Percentiles rank a stretch among this genome's conserved stretches.
These are phyloP conservation scores for Chaunax sp. DNA, from an alignment of 2,797 vertebrate genomes.

Conservation along the genomic window DNA sequence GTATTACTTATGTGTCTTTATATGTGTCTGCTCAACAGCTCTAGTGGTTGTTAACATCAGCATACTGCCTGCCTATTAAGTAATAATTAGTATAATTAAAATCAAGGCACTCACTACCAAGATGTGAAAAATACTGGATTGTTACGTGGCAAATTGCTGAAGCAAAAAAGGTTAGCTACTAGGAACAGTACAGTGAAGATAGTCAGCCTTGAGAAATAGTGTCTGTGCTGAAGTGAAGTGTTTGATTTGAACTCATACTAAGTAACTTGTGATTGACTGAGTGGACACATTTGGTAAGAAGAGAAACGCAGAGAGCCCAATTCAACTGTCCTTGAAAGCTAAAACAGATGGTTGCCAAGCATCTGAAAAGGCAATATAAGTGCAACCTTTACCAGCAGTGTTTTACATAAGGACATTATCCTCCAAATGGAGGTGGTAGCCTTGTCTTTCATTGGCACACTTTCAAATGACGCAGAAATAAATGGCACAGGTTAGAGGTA, in stretches of 20 bases:
- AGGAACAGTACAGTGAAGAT: too few relatives aligned
- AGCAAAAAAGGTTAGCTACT: too few relatives aligned
- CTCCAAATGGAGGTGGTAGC: neutral
- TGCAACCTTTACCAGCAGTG: constrained; percentile 8
- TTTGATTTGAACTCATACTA: constrained; percentile 32
- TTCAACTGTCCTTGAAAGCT: constrained; percentile 28
- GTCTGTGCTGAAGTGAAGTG: constrained; percentile 31
- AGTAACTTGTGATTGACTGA: constrained; percentile 2
- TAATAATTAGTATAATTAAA: neutral
- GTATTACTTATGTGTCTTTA: too few relatives aligned
- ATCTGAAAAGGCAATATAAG: constrained; percentile 35
- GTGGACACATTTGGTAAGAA: constrained; percentile 2
- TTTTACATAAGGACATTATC: constrained; percentile 13
- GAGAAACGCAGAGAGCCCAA: constrained; percentile 17
- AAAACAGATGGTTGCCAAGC: constrained; percentile 21
- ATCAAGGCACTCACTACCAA: neutral
- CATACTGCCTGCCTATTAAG: neutral
- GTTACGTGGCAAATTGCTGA: too few relatives aligned
- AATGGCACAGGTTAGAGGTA: neutral
- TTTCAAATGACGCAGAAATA: constrained; percentile 9
- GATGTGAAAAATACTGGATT: neutral
- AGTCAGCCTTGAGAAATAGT: neutral
- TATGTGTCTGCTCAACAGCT: neutral
- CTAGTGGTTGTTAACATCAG: too few relatives aligned
- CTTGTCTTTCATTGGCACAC: neutral